Percentiles rank a stretch among this genome's conserved stretches.
Evolutionary conservation across 1,140 invertebrate genomes (phyloP).

Genomic region (Araneus ventricosus): DNA sequence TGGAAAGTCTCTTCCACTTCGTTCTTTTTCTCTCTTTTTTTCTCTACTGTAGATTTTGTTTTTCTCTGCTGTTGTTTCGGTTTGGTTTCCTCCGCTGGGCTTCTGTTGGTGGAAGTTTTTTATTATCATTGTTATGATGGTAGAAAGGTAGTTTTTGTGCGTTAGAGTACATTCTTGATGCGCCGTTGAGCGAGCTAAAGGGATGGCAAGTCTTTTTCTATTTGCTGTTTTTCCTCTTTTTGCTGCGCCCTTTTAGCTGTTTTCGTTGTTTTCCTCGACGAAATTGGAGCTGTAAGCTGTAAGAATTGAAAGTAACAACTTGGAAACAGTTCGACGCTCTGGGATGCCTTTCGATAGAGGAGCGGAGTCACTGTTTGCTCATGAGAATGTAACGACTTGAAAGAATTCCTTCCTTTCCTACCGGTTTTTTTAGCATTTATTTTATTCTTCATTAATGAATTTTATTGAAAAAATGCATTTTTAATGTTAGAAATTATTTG

Average conservation of each 20-base stretch:
- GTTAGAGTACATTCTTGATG: slow-evolving; percentile 50
- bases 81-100: slow-evolving; percentile 1
- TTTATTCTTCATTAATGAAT: no score
- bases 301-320: slow-evolving; percentile 33
- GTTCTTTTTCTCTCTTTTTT: background rate
- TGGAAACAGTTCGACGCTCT: background rate
- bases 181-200: slow-evolving; percentile 16
- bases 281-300: slow-evolving; percentile 21
- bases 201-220: slow-evolving; percentile 31
- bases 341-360: background rate
- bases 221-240: background rate
- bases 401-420: background rate
- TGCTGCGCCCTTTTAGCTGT: background rate
- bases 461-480: no score
- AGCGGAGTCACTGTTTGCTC: background rate
- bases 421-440: no score
- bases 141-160: slow-evolving; percentile 51
- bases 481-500: no score
- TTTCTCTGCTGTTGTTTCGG: slow-evolving; percentile 17
- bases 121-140: slow-evolving; percentile 50
- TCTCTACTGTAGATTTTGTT: background rate
- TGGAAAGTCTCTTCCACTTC: slow-evolving; percentile 31
- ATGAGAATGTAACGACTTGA: background rate
- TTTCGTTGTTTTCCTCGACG: background rate
- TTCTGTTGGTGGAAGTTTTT: slow-evolving; percentile 13